Base-by-base conservation (phyloP, 2,797 vertebrate species). In the Heterohyrax brucei region DNA sequence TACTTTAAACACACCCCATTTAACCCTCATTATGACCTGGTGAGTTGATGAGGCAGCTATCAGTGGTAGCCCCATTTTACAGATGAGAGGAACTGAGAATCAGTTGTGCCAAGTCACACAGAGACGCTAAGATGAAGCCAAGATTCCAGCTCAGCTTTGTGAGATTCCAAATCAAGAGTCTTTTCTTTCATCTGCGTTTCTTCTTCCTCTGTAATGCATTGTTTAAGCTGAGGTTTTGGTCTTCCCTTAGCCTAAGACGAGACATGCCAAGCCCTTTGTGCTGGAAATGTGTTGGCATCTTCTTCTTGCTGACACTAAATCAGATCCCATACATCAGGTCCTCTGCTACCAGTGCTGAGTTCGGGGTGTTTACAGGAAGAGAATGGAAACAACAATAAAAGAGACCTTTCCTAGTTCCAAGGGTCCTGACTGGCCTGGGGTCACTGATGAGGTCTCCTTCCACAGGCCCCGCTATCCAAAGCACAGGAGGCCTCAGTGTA, bases 251-350 rank as follows among this genome's bases (percentile, higher is more conserved):
- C 19, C 62, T 77, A 88, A 90, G 56, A 86, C 9, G 26, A 89
- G 80, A 62, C 21, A 79, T 8, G 16, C 19, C 89, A 88, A 61
- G 5, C 4, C 19, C 26, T 90, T 68, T 44, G n/a, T 64, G 66
- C 61, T 81, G 3, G 9, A 13, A 70, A 84, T 46, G 61, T 50
- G 30, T 91, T 61, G 89, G 13, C 7, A 46, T 28, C 12, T 10
- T 50, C 7, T 12, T 18, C 19, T 50, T 70, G 64, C 50, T 33
- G 62, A 85, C 13, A 78, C 46, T 44, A 26, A 53, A 73, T 88
- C 95, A 78, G 87, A 96, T 68, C 28, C 26, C n/a, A 39, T 66
- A 91, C 89, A 82, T 56, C 39, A 84, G 73, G 77, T 0, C 8
- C 24, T 5, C 14, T 61, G 9, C 50, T 30, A 30, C 7, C 73